Evolutionary conservation across 2,888 invertebrate species (phyloP), one percentile per base, ranked within the genome.

Genomic region (Erpobdella octoculata): DNA sequence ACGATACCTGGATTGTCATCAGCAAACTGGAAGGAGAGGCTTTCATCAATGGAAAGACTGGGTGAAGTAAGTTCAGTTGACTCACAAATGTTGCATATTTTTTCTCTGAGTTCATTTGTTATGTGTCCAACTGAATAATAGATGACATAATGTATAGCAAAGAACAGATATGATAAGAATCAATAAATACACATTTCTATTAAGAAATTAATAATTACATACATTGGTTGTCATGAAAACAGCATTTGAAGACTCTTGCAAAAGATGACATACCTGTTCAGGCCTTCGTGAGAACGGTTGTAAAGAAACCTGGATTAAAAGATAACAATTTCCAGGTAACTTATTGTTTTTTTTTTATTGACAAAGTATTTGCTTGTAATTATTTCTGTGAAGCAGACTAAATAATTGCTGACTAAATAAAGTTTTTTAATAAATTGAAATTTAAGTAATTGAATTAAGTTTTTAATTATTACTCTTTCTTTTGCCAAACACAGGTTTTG

Each of bases 241-340:
- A 80, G 80, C 74, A 76, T 68, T 75, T 80, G 36, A 78, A 78
- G 65, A 72, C 76, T 5, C 86, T 89, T 77, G 88, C 89, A 37
- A 80, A 86, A 1, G 86, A 86, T 70, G 88, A 88, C 38, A 85
- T 89, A 2, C 87, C 89, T 0, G 87, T 89, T 0, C 93, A 93
- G 83, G 88, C 90, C 0, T 81, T 93, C 36, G 87, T 91, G 36
- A 87, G 89, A 70, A 87, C 88, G 2, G 72, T 83, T 15, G 88
- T 88, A 76, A 90, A 88, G 79, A 93, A 93, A 80, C 93, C 93
- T 0, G 94, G 94, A 0, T 83, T 87, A 35, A 87, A 91, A 81
- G 94, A 94, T 79, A 93, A 90, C 73, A 93, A 94, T 81, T 91
- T 93, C 75, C 93, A 93, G 86, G 82, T 82, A 72, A 72, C 18